phyloP scores from a whole-genome alignment of 2,113 vertebrate genomes.

The Engraulis encrasicolus region DNA sequence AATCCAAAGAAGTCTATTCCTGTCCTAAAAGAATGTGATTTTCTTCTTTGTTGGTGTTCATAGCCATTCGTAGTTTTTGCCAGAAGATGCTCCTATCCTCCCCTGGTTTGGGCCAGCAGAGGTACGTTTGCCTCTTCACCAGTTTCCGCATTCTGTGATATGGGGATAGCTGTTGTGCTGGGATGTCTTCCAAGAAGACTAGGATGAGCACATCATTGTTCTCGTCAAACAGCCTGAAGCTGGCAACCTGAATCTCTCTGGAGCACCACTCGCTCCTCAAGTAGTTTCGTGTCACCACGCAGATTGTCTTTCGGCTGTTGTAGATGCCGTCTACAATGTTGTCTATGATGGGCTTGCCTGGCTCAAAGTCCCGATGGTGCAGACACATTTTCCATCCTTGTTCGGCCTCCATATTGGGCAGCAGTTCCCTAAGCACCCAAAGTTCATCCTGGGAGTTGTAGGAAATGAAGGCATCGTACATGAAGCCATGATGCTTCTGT shows the following conservation, averaged over 20 bases:
- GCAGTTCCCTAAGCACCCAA: constrained; percentile 69
- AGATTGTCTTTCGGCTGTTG: constrained; percentile 73
- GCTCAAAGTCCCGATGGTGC: constrained; percentile 77
- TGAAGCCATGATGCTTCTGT: constrained; percentile 11
- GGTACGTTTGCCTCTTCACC: constrained; percentile 67
- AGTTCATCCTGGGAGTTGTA: constrained; percentile 72
- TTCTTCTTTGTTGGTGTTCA: no score
- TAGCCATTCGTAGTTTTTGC: constrained; percentile 69
- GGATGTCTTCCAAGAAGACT: constrained; percentile 75
- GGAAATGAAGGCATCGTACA: constrained; percentile 76
- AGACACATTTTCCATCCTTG: constrained; percentile 76
- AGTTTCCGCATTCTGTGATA: constrained; percentile 70
- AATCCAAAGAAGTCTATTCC: background rate
- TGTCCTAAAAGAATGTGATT: constrained; percentile 28
- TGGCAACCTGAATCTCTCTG: constrained; percentile 72
- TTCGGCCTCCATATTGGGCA: constrained; percentile 71
- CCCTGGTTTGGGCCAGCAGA: constrained; percentile 62
- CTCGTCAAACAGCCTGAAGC: constrained; percentile 75
- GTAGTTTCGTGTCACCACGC: constrained; percentile 70
- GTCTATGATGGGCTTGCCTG: constrained; percentile 72
- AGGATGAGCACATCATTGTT: constrained; percentile 71
- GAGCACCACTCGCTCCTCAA: constrained; percentile 77
- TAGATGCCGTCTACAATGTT: constrained; percentile 75
- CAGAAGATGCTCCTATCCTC: constrained; percentile 64
- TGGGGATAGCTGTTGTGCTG: constrained; percentile 57